Conservation (phyloP, 2,888 invertebrate genomes). For the Cybosia mesomella region DNA sequence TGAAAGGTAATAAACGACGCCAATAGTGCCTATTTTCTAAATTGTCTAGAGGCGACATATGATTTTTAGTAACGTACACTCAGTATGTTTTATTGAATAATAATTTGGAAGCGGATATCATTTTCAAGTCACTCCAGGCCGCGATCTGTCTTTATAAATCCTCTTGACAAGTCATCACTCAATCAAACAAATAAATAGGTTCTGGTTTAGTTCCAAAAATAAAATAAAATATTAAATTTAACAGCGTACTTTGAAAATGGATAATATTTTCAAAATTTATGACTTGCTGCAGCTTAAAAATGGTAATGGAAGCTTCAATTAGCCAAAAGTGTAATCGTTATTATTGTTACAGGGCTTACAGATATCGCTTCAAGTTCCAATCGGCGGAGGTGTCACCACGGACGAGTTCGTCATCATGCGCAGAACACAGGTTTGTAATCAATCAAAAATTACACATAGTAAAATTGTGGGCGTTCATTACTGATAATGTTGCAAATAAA, state of each 20-base stretch:
- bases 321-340: background rate
- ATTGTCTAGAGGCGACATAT: background rate
- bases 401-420: slow-evolving; percentile 56
- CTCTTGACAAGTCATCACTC: no score
- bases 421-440: slow-evolving; percentile 58
- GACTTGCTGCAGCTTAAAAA: no score
- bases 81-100: no score
- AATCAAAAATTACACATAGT: background rate
- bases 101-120: no score
- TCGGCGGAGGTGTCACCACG: slow-evolving; percentile 54
- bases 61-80: no score
- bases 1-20: background rate
- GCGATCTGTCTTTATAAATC: background rate
- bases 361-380: slow-evolving; percentile 63
- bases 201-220: no score
- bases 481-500: background rate
- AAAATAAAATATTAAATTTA: no score
- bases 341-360: slow-evolving; percentile 63
- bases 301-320: no score
- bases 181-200: no score
- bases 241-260: no score
- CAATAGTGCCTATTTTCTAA: background rate
- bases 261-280: no score
- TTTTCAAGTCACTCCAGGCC: background rate
- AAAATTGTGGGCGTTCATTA: background rate